A percentile compares a stretch with the other conserved stretches of the same genome.
Evolutionary conservation across 2,113 vertebrate genomes (phyloP).

Genomic region (Sorex fumeus): DNA sequence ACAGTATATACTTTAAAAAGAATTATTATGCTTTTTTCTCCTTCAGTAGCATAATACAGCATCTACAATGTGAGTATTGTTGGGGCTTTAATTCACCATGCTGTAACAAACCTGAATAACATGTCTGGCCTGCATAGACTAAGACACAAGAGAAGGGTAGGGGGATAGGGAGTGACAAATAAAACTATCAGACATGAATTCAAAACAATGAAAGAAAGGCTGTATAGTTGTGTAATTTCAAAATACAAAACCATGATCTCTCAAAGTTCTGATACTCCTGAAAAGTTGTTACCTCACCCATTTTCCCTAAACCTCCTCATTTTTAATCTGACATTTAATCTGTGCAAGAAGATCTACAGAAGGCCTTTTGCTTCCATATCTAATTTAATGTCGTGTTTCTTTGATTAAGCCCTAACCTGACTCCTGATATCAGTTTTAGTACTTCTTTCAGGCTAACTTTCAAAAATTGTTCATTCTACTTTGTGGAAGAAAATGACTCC

Average conservation of each 20-base stretch:
- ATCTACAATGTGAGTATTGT: neutral
- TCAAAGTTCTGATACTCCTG: neutral
- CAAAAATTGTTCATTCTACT: neutral
- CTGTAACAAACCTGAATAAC: neutral
- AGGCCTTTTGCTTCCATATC: neutral
- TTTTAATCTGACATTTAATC: neutral
- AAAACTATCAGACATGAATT: neutral
- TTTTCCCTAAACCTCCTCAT: neutral
- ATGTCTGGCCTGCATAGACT: neutral
- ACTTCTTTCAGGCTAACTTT: conserved; percentile 40
- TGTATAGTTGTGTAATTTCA: too few relatives aligned
- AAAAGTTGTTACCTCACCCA: neutral
- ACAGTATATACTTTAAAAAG: neutral
- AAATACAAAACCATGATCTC: conserved; percentile 1
- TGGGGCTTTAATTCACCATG: neutral
- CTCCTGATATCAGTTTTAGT: neutral
- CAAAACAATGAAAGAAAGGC: neutral
- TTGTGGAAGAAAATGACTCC: neutral
- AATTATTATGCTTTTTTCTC: neutral
- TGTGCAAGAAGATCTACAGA: neutral
- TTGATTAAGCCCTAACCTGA: neutral
- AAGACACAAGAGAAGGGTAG: neutral
- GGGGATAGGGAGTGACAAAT: neutral
- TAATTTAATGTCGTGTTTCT: neutral
- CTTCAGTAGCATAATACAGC: neutral